These are phyloP conservation scores for Callimorpha dominula DNA, from an alignment of 2,888 invertebrate genomes.

Conservation along the genomic window DNA sequence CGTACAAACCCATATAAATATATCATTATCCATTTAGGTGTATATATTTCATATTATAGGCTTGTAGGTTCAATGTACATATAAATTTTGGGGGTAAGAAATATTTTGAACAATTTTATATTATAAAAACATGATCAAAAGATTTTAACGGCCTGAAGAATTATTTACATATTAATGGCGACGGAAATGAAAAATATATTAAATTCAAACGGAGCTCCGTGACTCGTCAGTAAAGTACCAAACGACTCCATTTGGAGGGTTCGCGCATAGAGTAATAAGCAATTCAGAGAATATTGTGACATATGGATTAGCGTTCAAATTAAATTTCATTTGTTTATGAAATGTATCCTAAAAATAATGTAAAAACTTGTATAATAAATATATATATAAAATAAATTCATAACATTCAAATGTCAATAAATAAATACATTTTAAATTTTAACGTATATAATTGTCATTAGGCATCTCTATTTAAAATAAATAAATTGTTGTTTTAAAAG, in stretches of 20 bases:
- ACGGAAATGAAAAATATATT: slow-evolving; percentile 86
- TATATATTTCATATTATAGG: neutral
- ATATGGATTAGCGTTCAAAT: neutral
- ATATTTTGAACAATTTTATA: slow-evolving; percentile 31
- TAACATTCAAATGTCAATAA: too few relatives aligned
- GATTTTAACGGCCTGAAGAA: slow-evolving; percentile 66
- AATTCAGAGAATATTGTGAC: slow-evolving; percentile 24
- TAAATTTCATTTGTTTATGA: too few relatives aligned
- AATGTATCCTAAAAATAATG: too few relatives aligned
- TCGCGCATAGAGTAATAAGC: slow-evolving; percentile 70
- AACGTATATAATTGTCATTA: too few relatives aligned
- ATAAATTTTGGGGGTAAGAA: slow-evolving; percentile 1
- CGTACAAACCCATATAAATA: neutral
- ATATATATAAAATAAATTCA: too few relatives aligned
- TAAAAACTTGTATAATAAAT: too few relatives aligned
- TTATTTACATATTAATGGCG: slow-evolving; percentile 84
- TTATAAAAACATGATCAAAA: slow-evolving; percentile 56
- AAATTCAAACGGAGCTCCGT: slow-evolving; percentile 84
- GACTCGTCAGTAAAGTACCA: slow-evolving; percentile 86
- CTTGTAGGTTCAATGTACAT: neutral
- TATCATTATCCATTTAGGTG: neutral
- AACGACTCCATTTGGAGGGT: slow-evolving; percentile 85
- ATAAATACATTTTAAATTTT: too few relatives aligned
- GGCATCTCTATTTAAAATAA: too few relatives aligned
- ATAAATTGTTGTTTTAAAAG: too few relatives aligned